Base-by-base conservation (phyloP, 1,140 invertebrate genomes). In the Drosophila equinoxialis region DNA sequence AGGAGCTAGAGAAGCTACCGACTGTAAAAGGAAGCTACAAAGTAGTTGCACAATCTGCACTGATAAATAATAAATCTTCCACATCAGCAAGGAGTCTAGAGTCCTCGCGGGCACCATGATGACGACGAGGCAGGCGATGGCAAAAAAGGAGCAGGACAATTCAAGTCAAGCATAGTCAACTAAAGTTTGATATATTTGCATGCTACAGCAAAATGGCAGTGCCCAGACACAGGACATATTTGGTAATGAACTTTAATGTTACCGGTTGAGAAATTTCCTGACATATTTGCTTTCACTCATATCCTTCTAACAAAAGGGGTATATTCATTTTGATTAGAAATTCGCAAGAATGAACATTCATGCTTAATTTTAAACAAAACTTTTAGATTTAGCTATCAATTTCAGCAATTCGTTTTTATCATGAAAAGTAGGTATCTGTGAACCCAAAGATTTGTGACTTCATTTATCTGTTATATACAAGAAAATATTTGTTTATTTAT, bases 31-130 rank as follows among this genome's bases (percentile, higher is more conserved):
- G 41, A 62, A 58, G 75, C 68, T 76, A 37, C 68, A 68, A 71
- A 75, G 76, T 74, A 73, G 77, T 72, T 77, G 81, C 77, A 71
- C 76, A 85, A 81, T 85, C 81, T 85, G 81, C 81, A 78, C 81
- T 85, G 81, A 85, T 85, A 85, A 85, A 85, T 85, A 85, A 85
- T 85, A 85, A 85, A 85, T 85, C 77, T 81, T 68, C 48, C 60
- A 41, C 77, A 85, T 85, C 70, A 73, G 71, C 72, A 74, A 71
- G 69, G 63, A 76, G 75, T 75, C 65, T 58, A 23, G 7, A 59
- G 71, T 65, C 39, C n/a, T 26, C 61, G 60, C 23, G n/a, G 23
- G 33, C 13, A 59, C 13, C 14, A 59, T 14, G 57, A 59, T 37
- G 57, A 59, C 33, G 57, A 11, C 14, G 6, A 30, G 30, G 30